Evolutionary conservation across 2,888 invertebrate species (phyloP).

Genomic region (Euclidia mi): DNA sequence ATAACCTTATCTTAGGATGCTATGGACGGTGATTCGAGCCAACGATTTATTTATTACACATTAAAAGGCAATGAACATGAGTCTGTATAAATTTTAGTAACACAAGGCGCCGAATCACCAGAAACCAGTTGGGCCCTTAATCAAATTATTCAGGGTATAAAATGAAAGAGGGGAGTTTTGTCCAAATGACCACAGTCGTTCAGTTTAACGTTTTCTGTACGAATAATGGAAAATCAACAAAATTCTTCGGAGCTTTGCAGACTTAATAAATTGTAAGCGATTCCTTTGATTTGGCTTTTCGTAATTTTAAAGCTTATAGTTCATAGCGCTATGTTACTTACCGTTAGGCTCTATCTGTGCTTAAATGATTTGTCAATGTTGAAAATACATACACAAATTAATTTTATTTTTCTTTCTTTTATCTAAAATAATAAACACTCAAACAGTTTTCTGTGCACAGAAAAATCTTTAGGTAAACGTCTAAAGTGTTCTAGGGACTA

Average conservation of each 20-base stretch:
- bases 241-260: constrained; percentile 49
- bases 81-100: background rate
- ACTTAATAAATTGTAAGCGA: constrained; percentile 34
- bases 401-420: no score
- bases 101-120: background rate
- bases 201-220: constrained; percentile 63
- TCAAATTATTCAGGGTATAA: constrained; percentile 50
- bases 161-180: constrained; percentile 44
- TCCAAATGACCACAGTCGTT: constrained; percentile 62
- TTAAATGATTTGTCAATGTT: no score
- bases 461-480: no score
- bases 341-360: no score
- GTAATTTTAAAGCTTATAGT: no score
- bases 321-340: background rate
- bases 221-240: constrained; percentile 72
- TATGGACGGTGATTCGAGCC: constrained; percentile 6
- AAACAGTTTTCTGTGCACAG: no score
- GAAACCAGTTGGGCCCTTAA: constrained; percentile 29
- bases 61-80: constrained; percentile 2
- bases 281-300: constrained; percentile 13
- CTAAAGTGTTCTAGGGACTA: no score
- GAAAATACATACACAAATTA: no score
- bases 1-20: background rate
- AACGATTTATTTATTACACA: background rate
- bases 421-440: no score